phyloP scores from a whole-genome alignment of 2,888 invertebrate species.

The Morinoia aosen region DNA sequence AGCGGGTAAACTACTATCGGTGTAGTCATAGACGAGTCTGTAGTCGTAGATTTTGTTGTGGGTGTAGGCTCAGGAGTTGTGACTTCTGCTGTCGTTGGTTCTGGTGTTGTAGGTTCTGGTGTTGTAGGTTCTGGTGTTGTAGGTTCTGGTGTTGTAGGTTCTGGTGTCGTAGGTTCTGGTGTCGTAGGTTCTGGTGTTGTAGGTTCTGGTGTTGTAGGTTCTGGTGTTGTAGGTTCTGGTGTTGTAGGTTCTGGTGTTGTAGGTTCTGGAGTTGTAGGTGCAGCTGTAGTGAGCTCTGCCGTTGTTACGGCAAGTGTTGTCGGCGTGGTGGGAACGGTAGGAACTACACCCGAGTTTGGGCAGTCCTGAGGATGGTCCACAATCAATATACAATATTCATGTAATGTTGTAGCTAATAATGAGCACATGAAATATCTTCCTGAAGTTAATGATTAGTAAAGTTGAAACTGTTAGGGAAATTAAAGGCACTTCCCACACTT shows the following conservation, averaged over 20 bases:
- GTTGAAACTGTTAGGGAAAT: not conserved
- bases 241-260: constrained; percentile 13
- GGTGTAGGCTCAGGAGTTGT: not conserved
- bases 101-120: not conserved
- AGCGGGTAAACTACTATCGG: not conserved
- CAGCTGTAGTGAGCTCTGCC: not conserved
- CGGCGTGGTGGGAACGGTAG: constrained; percentile 27
- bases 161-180: too few species aligned
- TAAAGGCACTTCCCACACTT: not conserved
- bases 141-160: not conserved
- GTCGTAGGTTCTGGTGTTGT: too few species aligned
- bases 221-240: not conserved
- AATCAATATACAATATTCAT: not conserved
- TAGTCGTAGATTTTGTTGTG: not conserved
- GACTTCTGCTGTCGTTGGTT: not conserved
- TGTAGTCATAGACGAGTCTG: constrained; percentile 1
- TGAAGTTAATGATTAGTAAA: not conserved
- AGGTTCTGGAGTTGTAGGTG: not conserved
- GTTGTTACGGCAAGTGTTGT: not conserved
- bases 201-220: constrained; percentile 26
- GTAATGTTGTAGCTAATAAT: not conserved
- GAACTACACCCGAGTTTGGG: not conserved
- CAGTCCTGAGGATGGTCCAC: not conserved
- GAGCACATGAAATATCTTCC: too few species aligned
- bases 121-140: constrained; percentile 29